Evolutionary conservation across 30 jellyfish, hydroid and myxozoan genomes (phyloP).

Genomic region (Hydra vulgaris): DNA sequence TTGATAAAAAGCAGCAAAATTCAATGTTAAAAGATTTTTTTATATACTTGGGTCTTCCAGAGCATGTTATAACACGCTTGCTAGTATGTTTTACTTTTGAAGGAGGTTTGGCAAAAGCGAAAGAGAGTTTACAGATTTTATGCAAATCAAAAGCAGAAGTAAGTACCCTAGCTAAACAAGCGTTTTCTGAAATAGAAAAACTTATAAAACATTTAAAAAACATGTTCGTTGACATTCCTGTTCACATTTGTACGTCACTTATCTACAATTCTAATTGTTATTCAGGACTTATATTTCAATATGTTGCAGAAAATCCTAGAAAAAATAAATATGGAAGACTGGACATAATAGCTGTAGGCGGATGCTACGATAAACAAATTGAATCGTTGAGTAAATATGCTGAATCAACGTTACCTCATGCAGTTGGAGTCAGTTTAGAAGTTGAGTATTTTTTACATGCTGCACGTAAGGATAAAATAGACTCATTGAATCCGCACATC

Average conservation of each 20-base stretch:
- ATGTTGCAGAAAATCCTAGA: slow-evolving; percentile 67
- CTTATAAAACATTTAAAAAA: slow-evolving; percentile 24
- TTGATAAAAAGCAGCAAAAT: slow-evolving; percentile 27
- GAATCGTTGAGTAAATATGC: slow-evolving; percentile 35
- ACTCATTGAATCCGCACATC: slow-evolving; percentile 16
- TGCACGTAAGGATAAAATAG: slow-evolving; percentile 24
- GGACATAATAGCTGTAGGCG: slow-evolving; percentile 85
- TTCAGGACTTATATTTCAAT: slow-evolving; percentile 69
- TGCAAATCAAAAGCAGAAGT: slow-evolving; percentile 48
- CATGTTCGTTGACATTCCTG: slow-evolving; percentile 44
- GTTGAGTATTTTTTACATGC: slow-evolving; percentile 50
- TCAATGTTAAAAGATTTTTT: slow-evolving; percentile 23
- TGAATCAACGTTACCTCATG: slow-evolving; percentile 47
- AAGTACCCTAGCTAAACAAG: slow-evolving; percentile 60
- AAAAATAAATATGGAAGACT: slow-evolving; percentile 59
- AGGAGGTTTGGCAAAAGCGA: slow-evolving; percentile 54
- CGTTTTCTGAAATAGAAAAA: slow-evolving; percentile 42
- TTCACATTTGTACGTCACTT: slow-evolving; percentile 38
- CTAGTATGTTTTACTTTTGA: slow-evolving; percentile 35
- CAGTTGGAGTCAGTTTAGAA: slow-evolving; percentile 79
- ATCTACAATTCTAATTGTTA: slow-evolving; percentile 37
- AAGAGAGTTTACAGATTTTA: slow-evolving; percentile 48
- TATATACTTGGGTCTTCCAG: slow-evolving; percentile 35
- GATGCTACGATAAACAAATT: slow-evolving; percentile 55
- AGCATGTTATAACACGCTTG: slow-evolving; percentile 37